Percentiles rank a stretch among this genome's conserved stretches.
phyloP scores from a whole-genome alignment of 2,113 vertebrate species.

The Lynx canadensis region DNA sequence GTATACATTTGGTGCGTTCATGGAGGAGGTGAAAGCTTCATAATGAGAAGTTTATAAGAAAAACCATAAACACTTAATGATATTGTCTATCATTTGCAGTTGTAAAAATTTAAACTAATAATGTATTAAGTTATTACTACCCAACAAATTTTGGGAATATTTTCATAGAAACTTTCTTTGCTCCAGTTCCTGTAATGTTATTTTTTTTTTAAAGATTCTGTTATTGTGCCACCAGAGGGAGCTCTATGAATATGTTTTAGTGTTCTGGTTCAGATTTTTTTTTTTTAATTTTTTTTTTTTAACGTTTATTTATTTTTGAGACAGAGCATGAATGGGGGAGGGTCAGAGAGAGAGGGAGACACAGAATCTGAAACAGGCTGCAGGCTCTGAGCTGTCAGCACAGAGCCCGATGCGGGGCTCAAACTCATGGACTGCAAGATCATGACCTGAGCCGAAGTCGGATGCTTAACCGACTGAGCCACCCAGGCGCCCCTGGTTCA shows the following conservation, averaged over 20 bases:
- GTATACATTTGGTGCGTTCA: neutral
- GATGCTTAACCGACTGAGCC: too few relatives aligned
- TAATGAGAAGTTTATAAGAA: neutral
- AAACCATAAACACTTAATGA: neutral
- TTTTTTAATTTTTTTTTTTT: too few relatives aligned
- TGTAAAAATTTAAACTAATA: neutral
- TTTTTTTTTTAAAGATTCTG: slow-evolving; percentile 10
- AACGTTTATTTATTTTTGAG: too few relatives aligned
- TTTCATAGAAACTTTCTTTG: neutral
- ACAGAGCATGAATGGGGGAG: too few relatives aligned
- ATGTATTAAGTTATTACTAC: neutral
- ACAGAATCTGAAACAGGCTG: too few relatives aligned
- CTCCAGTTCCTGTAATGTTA: neutral
- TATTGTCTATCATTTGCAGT: neutral
- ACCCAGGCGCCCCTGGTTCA: too few relatives aligned
- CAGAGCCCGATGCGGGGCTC: too few relatives aligned
- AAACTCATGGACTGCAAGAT: too few relatives aligned
- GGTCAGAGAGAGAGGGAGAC: too few relatives aligned
- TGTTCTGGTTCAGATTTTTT: neutral
- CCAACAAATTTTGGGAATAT: neutral
- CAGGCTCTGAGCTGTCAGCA: too few relatives aligned
- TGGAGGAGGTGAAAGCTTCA: neutral
- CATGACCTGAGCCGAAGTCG: too few relatives aligned
- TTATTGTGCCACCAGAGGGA: slow-evolving; percentile 66
- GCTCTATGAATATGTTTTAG: neutral